Percentiles rank a stretch among this genome's conserved stretches.
Evolutionary conservation across 64 coral and sea anemone genomes (phyloP).

Genomic region (Montipora foliosa): DNA sequence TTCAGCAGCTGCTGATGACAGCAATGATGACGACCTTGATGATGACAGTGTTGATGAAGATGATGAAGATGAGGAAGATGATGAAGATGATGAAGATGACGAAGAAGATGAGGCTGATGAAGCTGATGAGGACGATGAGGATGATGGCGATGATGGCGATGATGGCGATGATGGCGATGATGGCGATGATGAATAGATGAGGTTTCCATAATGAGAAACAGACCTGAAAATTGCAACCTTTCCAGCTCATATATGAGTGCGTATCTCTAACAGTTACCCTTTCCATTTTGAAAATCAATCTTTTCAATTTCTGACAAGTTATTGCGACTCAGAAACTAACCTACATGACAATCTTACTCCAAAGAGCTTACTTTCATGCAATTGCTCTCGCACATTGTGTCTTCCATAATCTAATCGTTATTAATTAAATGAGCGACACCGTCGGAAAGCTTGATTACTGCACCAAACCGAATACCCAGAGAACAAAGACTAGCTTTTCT

Average conservation of each 20-base stretch:
- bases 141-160: slow-evolving; percentile 27
- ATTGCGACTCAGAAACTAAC: slow-evolving; percentile 7
- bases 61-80: slow-evolving; percentile 30
- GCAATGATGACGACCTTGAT: slow-evolving; percentile 20
- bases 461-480: no score
- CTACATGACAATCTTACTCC: not conserved
- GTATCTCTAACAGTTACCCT: slow-evolving; percentile 5
- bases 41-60: slow-evolving; percentile 5
- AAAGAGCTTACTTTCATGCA: not conserved
- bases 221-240: not conserved
- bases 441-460: no score
- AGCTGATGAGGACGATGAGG: not conserved
- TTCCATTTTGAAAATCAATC: slow-evolving; percentile 15
- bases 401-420: no score
- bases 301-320: not conserved
- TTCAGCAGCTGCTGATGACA: slow-evolving; percentile 8
- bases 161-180: slow-evolving; percentile 27
- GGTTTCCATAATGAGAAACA: no score
- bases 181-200: not conserved
- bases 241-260: not conserved
- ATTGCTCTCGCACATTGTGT: not conserved
- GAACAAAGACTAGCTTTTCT: no score
- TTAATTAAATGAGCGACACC: no score
- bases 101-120: slow-evolving; percentile 33
- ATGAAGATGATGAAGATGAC: slow-evolving; percentile 32